A percentile compares a stretch with the other conserved stretches of the same genome.
These are phyloP conservation scores for Lindbergichthys nudifrons DNA, from an alignment of 2,797 vertebrate species.

Conservation along the genomic window DNA sequence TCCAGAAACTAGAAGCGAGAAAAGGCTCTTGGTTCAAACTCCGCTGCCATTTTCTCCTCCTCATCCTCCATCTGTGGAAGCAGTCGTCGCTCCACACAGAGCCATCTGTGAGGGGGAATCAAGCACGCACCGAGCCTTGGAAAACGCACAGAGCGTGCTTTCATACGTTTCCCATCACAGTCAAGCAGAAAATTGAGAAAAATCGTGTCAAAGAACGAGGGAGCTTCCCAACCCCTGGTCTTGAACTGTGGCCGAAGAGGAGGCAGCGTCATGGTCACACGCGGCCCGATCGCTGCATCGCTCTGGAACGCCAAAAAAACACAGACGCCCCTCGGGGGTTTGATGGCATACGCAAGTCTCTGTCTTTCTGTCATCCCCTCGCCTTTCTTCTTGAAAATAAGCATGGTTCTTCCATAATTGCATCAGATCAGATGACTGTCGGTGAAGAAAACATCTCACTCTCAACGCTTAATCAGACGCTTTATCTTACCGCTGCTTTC, in stretches of 20 bases:
- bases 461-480: not conserved
- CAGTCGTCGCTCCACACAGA: conserved; percentile 56
- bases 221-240: conserved; percentile 67
- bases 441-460: conserved; percentile 64
- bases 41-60: conserved; percentile 49
- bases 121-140: conserved; percentile 42
- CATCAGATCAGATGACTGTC: conserved; percentile 73
- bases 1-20: conserved; percentile 1
- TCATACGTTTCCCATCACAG: conserved; percentile 66
- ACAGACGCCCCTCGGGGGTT: conserved; percentile 57
- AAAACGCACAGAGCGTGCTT: conserved; percentile 73
- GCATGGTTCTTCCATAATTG: conserved; percentile 68
- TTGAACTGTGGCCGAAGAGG: conserved; percentile 57
- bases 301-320: conserved; percentile 70
- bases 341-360: conserved; percentile 64
- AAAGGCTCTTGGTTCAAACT: conserved; percentile 27
- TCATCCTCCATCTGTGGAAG: conserved; percentile 59
- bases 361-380: conserved; percentile 47
- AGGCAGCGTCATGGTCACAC: conserved; percentile 58
- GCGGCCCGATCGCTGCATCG: conserved; percentile 55
- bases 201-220: conserved; percentile 64
- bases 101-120: conserved; percentile 67
- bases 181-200: conserved; percentile 73
- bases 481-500: conserved; percentile 34
- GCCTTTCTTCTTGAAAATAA: conserved; percentile 63